These are phyloP conservation scores for Dorcus parallelipipedus DNA, from an alignment of 2,888 invertebrate genomes.

Conservation along the genomic window DNA sequence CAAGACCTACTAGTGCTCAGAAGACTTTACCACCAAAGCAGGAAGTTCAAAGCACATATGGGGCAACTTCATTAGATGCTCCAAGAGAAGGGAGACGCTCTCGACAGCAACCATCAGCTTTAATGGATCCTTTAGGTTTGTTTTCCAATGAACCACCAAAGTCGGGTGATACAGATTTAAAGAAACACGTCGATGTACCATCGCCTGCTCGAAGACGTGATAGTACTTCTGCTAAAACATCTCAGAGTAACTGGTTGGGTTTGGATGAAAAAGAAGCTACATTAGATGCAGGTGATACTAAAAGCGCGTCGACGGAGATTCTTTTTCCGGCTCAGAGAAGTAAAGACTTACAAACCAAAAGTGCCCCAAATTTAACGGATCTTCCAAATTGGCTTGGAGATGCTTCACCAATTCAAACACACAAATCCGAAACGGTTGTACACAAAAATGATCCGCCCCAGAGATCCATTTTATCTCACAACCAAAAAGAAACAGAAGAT, in stretches of 20 bases:
- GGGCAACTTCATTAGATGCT: constrained; percentile 15
- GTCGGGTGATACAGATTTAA: constrained; percentile 8
- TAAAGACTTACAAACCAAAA: constrained; percentile 21
- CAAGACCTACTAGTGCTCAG: constrained; percentile 36
- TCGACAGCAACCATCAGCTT: constrained; percentile 31
- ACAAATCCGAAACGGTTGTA: not conserved
- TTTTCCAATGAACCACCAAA: constrained; percentile 40
- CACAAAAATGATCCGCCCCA: not conserved
- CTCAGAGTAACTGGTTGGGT: not conserved
- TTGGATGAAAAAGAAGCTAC: not conserved
- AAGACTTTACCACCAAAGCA: constrained; percentile 41
- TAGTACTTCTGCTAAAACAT: not conserved
- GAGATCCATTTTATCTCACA: too few species aligned
- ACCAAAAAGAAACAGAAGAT: not conserved
- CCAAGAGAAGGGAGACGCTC: constrained; percentile 37
- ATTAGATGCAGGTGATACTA: constrained; percentile 15
- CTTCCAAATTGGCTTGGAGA: not conserved
- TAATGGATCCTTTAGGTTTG: constrained; percentile 57
- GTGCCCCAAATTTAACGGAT: constrained; percentile 13
- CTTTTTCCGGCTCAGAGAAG: constrained; percentile 43
- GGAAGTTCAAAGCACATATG: constrained; percentile 32
- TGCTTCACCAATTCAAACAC: not conserved
- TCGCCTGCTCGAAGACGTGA: constrained; percentile 6
- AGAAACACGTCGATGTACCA: not conserved
- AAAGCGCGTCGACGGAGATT: constrained; percentile 24